These are phyloP conservation scores for Tretioscincus oriximinensis DNA, from an alignment of 2,113 vertebrate species.

Conservation along the genomic window DNA sequence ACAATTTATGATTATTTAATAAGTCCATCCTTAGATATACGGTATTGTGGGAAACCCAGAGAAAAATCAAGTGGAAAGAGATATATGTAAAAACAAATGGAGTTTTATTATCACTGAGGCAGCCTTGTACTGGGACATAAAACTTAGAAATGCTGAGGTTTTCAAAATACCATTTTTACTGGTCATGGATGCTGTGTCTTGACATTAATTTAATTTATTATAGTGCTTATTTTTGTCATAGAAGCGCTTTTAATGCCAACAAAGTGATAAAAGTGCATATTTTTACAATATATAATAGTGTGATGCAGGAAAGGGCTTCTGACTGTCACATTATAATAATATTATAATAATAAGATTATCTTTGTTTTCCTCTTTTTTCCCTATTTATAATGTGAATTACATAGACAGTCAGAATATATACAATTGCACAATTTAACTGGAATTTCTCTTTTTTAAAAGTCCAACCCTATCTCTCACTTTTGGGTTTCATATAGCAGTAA, in stretches of 20 bases:
- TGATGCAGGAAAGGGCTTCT: fast-evolving
- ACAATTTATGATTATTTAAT: neutral
- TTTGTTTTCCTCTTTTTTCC: no score
- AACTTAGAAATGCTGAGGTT: constrained; percentile 22
- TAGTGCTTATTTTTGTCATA: neutral
- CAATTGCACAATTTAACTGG: neutral
- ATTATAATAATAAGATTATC: no score
- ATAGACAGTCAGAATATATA: neutral
- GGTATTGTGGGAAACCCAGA: neutral
- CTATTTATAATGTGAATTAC: no score
- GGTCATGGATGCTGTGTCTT: neutral
- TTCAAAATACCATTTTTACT: constrained; percentile 11
- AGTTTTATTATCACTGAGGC: neutral
- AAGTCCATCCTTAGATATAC: neutral
- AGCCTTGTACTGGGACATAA: neutral
- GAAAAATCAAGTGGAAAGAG: neutral
- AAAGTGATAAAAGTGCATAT: neutral
- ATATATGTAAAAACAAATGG: neutral
- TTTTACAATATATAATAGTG: neutral
- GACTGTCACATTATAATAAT: neutral
- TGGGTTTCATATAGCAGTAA: neutral
- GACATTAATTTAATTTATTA: constrained; percentile 3
- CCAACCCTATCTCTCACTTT: neutral
- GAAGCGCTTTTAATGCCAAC: neutral
- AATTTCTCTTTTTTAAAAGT: neutral